These are phyloP conservation scores for Armadillidium nasatum DNA, from an alignment of 1,140 invertebrate genomes.

Conservation along the genomic window DNA sequence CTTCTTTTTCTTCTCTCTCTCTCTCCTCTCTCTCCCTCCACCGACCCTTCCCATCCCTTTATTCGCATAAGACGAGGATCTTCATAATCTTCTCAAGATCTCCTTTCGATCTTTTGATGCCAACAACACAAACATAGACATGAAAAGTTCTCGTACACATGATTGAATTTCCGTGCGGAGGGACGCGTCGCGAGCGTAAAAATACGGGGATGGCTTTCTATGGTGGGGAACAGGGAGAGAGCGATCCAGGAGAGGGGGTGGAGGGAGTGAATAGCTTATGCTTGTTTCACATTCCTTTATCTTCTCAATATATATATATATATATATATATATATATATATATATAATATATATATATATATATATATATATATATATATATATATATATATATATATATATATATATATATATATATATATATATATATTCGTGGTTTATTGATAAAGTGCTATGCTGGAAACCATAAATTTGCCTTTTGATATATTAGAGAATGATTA, in stretches of 20 bases:
- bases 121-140: conserved; percentile 1
- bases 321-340: too few species aligned
- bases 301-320: too few species aligned
- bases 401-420: too few species aligned
- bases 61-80: not conserved
- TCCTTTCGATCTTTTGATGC: conserved; percentile 5
- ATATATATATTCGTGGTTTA: too few species aligned
- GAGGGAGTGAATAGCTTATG: not conserved
- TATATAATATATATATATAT: too few species aligned
- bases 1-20: not conserved
- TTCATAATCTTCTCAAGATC: conserved; percentile 4
- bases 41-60: not conserved
- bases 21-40: not conserved
- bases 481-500: too few species aligned
- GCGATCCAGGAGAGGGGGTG: not conserved
- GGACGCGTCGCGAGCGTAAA: not conserved
- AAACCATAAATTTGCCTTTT: too few species aligned
- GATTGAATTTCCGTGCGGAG: conserved; percentile 1
- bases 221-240: not conserved
- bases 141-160: not conserved
- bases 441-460: too few species aligned
- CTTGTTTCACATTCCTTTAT: too few species aligned
- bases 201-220: not conserved
- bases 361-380: too few species aligned
- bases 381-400: too few species aligned